Evolutionary conservation across 2,113 vertebrate genomes (phyloP).

Genomic region (Rhadina sibilatrix): DNA sequence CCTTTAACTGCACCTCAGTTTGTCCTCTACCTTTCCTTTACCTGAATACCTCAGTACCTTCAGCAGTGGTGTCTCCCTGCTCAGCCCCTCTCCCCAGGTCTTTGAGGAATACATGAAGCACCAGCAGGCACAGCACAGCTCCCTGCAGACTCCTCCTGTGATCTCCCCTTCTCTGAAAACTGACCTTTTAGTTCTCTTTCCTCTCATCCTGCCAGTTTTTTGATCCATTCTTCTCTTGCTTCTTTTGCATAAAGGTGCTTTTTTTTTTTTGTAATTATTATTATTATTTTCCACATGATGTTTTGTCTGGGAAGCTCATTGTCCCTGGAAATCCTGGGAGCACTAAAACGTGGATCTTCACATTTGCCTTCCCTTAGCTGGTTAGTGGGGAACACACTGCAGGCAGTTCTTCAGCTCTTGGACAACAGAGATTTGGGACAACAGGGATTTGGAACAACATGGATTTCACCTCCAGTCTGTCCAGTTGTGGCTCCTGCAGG

Average conservation of each 20-base stretch:
- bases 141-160: constrained; percentile 25
- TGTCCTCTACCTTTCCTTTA: constrained; percentile 50
- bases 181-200: background rate
- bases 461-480: background rate
- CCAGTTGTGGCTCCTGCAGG: background rate
- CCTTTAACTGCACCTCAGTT: background rate
- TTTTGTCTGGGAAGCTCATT: background rate
- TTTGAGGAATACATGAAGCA: background rate
- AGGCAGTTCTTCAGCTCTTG: background rate
- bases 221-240: background rate
- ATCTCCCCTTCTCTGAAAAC: background rate
- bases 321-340: background rate
- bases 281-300: background rate
- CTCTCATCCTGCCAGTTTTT: background rate
- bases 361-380: background rate
- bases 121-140: constrained; percentile 3
- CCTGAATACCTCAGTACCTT: background rate
- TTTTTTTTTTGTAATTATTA: background rate
- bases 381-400: background rate
- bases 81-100: constrained; percentile 9
- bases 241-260: background rate
- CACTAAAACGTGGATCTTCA: background rate
- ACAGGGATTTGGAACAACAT: background rate
- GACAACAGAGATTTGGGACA: background rate
- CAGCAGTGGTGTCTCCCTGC: background rate